Percentiles rank a stretch among this genome's conserved stretches.
Evolutionary conservation across 2,113 vertebrate genomes (phyloP).

Genomic region (Cynocephalus volans): DNA sequence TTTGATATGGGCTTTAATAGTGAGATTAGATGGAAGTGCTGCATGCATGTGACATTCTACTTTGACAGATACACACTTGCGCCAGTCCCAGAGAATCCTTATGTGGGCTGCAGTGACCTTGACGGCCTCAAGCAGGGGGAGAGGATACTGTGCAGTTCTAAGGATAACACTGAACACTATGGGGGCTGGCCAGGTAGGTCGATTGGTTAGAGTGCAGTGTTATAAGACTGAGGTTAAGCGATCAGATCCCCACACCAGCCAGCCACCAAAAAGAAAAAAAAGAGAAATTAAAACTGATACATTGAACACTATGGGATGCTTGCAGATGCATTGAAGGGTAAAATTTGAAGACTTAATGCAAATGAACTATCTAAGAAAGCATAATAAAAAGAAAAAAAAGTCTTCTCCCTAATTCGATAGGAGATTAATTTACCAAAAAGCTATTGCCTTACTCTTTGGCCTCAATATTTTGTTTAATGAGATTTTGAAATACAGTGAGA

Average conservation of each 20-base stretch:
- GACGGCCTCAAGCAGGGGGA: not conserved
- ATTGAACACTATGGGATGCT: not conserved
- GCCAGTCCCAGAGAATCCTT: not conserved
- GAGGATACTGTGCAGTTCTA: not conserved
- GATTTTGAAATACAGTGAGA: constrained; percentile 17
- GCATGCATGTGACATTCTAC: not conserved
- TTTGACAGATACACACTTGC: not conserved
- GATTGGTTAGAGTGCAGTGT: too few species aligned
- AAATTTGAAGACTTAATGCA: not conserved
- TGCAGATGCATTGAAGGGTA: not conserved
- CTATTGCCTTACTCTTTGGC: not conserved
- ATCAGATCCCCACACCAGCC: too few species aligned
- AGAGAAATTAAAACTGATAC: too few species aligned
- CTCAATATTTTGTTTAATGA: constrained; percentile 30
- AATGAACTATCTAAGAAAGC: not conserved
- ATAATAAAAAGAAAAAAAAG: not conserved
- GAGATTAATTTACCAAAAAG: constrained; percentile 17
- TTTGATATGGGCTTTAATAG: not conserved
- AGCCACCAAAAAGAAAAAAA: too few species aligned
- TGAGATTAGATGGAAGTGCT: not conserved
- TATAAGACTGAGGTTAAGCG: too few species aligned
- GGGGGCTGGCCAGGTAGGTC: too few species aligned
- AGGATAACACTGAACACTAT: not conserved
- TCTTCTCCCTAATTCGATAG: constrained; percentile 23
- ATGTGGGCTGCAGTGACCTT: not conserved